Evolutionary conservation across 2,797 vertebrate genomes (phyloP).

Genomic region (Ateles fusciceps): DNA sequence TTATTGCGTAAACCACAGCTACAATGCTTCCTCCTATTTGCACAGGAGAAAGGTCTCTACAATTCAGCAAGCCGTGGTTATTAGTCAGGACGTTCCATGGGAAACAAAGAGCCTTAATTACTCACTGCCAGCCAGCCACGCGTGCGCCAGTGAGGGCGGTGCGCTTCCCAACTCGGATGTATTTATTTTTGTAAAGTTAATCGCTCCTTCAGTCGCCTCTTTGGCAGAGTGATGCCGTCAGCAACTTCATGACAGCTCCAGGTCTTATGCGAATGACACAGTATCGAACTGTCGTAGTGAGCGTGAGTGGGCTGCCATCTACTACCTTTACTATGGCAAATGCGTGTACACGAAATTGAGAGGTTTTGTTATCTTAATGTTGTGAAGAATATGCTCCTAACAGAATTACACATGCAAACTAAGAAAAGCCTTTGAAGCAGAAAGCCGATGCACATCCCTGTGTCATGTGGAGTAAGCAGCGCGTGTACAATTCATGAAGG

Average conservation of each 20-base stretch:
- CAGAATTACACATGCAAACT: background rate
- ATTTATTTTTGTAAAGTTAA: too few species aligned
- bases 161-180: background rate
- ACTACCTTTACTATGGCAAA: background rate
- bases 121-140: accelerated
- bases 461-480: background rate
- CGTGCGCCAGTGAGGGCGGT: accelerated
- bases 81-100: background rate
- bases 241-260: background rate
- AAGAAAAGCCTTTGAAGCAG: background rate
- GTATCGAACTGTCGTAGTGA: too few species aligned
- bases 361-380: background rate
- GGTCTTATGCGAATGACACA: background rate
- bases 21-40: accelerated
- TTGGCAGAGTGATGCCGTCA: accelerated
- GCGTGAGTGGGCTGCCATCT: accelerated
- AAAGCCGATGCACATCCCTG: background rate
- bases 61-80: accelerated
- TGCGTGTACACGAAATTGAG: accelerated
- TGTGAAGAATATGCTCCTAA: background rate
- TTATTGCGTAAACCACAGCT: accelerated
- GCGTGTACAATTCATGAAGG: too few species aligned
- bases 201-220: too few species aligned
- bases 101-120: accelerated
- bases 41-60: background rate